These are phyloP conservation scores for Palythoa grandiflora DNA, from an alignment of 92 coral and sea anemone species.

Conservation along the genomic window DNA sequence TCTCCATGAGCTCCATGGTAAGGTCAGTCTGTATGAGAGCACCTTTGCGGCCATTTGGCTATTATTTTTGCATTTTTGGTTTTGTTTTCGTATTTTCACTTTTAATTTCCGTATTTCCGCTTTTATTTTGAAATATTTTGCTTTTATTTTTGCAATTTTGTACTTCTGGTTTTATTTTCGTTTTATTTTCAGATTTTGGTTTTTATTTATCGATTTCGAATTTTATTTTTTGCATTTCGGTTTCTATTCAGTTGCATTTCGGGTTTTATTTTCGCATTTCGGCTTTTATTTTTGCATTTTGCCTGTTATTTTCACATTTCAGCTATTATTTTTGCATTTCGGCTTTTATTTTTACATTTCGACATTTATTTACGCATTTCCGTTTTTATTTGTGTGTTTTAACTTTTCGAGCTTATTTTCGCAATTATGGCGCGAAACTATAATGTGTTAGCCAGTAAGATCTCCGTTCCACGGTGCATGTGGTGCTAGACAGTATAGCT, in stretches of 20 bases:
- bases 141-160: too few relatives aligned
- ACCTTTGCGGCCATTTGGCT: neutral
- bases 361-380: too few relatives aligned
- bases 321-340: too few relatives aligned
- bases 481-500: neutral
- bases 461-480: neutral
- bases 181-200: too few relatives aligned
- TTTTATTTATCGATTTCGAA: too few relatives aligned
- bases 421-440: neutral
- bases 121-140: neutral
- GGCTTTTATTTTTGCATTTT: neutral
- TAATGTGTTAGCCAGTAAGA: neutral
- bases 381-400: too few relatives aligned
- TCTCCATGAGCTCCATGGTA: conserved; percentile 12
- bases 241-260: too few relatives aligned
- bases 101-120: too few relatives aligned
- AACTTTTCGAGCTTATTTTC: too few relatives aligned
- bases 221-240: neutral
- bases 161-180: too few relatives aligned
- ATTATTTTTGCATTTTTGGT: neutral
- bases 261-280: neutral
- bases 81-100: too few relatives aligned
- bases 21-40: conserved; percentile 3
- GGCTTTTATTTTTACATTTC: too few relatives aligned
- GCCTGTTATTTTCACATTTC: neutral